Conservation (phyloP, 92 coral and sea anemone genomes). For the Epizoanthus stellaris region DNA sequence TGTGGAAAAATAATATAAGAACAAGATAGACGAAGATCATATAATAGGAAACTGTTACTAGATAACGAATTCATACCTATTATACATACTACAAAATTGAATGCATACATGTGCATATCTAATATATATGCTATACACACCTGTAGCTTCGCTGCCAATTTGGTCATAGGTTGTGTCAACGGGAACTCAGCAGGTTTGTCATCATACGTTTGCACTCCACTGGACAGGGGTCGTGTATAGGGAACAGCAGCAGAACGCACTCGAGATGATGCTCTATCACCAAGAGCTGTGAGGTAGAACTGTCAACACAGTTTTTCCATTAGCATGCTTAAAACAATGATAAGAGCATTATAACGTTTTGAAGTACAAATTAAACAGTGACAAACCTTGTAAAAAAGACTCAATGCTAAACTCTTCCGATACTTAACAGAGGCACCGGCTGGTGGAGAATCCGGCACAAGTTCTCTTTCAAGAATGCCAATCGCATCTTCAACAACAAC, state of each 20-base stretch:
- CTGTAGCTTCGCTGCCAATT: slow-evolving; percentile 60
- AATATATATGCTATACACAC: not conserved
- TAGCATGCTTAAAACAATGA: not conserved
- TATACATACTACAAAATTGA: too few species aligned
- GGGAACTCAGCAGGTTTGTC: slow-evolving; percentile 67
- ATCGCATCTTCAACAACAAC: slow-evolving; percentile 11
- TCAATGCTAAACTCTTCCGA: slow-evolving; percentile 47
- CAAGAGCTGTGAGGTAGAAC: slow-evolving; percentile 84
- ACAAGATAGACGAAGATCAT: too few species aligned
- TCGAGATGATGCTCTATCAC: slow-evolving; percentile 81
- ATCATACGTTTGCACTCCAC: slow-evolving; percentile 82
- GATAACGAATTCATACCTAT: too few species aligned
- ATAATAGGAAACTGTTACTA: too few species aligned
- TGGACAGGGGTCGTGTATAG: slow-evolving; percentile 77
- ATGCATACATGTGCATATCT: too few species aligned
- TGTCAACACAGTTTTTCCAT: not conserved
- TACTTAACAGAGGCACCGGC: slow-evolving; percentile 41
- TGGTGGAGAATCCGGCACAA: slow-evolving; percentile 50
- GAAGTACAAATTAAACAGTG: not conserved
- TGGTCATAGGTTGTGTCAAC: slow-evolving; percentile 59
- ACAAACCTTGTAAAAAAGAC: slow-evolving; percentile 57
- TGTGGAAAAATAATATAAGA: too few species aligned
- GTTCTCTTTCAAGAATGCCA: slow-evolving; percentile 28
- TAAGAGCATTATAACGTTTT: too few species aligned
- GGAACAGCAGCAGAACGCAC: slow-evolving; percentile 90